Percentiles rank a stretch among this genome's conserved stretches.
Conservation (phyloP, 2,113 vertebrate species). For the Hippocampus barbouri region DNA sequence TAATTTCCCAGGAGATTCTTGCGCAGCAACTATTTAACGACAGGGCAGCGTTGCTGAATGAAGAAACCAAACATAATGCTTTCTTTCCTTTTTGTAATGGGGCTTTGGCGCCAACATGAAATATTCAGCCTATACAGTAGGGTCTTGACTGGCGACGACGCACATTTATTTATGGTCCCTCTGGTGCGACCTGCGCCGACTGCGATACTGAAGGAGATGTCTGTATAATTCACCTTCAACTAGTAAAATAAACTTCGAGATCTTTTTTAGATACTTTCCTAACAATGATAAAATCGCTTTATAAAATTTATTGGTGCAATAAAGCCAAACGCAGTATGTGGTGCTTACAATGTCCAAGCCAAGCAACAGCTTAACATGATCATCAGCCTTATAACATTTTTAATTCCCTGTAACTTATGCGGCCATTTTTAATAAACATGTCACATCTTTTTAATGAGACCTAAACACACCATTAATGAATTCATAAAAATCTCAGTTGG, state of each 20-base stretch:
- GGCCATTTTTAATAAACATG: background rate
- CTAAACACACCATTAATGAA: background rate
- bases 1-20: constrained; percentile 75
- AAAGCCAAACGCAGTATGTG: constrained; percentile 1
- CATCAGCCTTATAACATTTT: background rate
- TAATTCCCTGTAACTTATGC: background rate
- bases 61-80: constrained; percentile 56
- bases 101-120: constrained; percentile 39
- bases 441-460: background rate
- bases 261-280: background rate
- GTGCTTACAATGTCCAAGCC: background rate
- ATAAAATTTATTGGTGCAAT: background rate
- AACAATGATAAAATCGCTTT: background rate
- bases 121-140: constrained; percentile 34
- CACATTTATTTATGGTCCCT: constrained; percentile 11
- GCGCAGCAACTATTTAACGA: constrained; percentile 69
- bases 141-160: constrained; percentile 7
- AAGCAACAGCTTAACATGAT: background rate
- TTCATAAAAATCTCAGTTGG: background rate
- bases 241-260: constrained; percentile 1
- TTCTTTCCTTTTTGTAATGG: constrained; percentile 47
- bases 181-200: constrained; percentile 12
- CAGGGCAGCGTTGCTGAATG: constrained; percentile 52
- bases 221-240: constrained; percentile 2
- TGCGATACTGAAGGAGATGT: background rate